Percentiles rank a stretch among this genome's conserved stretches.
Evolutionary conservation across 2,888 invertebrate genomes (phyloP).

Genomic region (Aelia acuminata): DNA sequence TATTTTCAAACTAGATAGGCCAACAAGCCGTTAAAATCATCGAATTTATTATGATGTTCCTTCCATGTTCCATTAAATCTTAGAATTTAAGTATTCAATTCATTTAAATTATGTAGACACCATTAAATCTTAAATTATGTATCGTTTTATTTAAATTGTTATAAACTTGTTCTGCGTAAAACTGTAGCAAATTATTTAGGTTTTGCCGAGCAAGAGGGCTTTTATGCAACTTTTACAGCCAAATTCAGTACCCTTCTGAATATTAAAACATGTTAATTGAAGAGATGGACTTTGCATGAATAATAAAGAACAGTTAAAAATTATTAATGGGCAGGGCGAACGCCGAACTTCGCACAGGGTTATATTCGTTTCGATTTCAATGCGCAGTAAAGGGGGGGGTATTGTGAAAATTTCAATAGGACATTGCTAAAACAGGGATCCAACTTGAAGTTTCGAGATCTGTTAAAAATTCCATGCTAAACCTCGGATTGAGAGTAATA

Average conservation of each 20-base stretch:
- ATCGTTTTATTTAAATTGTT: background rate
- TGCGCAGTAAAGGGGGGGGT: background rate
- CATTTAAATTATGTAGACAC: background rate
- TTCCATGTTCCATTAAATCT: background rate
- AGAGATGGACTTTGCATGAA: constrained; percentile 49
- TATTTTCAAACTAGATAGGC: background rate
- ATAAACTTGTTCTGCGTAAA: background rate
- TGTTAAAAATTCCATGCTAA: background rate
- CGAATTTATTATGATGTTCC: background rate
- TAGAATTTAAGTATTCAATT: background rate
- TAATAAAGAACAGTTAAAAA: constrained; percentile 28
- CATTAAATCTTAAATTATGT: background rate
- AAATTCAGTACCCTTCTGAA: constrained; percentile 29
- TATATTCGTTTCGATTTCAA: constrained; percentile 3
- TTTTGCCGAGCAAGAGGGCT: background rate
- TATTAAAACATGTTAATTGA: constrained; percentile 42
- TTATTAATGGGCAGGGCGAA: constrained; percentile 32
- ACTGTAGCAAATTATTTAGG: background rate
- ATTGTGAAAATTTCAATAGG: background rate
- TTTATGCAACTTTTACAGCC: constrained; percentile 24
- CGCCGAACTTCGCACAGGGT: background rate
- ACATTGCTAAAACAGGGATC: background rate
- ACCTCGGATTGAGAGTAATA: background rate
- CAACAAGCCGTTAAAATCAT: background rate
- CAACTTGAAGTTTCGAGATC: background rate